Conservation (phyloP, 2,113 vertebrate species). For the Mesoclemmys tuberculata region DNA sequence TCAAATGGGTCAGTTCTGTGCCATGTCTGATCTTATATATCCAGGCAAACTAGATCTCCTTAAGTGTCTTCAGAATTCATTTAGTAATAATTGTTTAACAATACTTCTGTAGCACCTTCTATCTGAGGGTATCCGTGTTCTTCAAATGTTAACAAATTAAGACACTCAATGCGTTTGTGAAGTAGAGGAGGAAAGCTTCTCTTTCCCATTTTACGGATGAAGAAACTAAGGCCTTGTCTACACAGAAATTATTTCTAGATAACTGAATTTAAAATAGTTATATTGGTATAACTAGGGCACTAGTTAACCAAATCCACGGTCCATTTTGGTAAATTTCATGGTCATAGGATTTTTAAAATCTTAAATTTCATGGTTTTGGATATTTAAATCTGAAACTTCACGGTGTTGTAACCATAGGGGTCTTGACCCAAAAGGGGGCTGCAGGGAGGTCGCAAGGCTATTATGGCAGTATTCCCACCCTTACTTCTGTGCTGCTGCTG, state of each 20-base stretch:
- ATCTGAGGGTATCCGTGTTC: not conserved
- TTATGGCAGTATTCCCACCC: no score
- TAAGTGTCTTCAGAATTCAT: not conserved
- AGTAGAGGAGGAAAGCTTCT: not conserved
- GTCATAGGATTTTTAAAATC: no score
- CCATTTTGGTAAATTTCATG: no score
- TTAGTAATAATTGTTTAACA: not conserved
- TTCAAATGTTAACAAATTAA: not conserved
- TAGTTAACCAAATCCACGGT: no score
- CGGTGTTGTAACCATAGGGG: no score
- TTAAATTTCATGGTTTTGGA: no score
- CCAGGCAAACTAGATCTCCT: not conserved
- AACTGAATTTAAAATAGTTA: not conserved
- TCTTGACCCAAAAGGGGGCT: no score
- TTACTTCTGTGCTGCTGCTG: no score
- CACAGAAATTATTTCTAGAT: not conserved
- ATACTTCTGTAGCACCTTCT: not conserved
- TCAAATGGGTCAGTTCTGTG: not conserved
- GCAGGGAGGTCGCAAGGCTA: no score
- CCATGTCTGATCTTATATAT: not conserved
- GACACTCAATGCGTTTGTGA: not conserved
- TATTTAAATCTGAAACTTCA: no score
- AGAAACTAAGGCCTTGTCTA: not conserved
- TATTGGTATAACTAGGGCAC: not conserved
- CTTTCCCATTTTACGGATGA: not conserved